Conservation (phyloP, 2,888 invertebrate species). For the Lithophane semibrunnea region DNA sequence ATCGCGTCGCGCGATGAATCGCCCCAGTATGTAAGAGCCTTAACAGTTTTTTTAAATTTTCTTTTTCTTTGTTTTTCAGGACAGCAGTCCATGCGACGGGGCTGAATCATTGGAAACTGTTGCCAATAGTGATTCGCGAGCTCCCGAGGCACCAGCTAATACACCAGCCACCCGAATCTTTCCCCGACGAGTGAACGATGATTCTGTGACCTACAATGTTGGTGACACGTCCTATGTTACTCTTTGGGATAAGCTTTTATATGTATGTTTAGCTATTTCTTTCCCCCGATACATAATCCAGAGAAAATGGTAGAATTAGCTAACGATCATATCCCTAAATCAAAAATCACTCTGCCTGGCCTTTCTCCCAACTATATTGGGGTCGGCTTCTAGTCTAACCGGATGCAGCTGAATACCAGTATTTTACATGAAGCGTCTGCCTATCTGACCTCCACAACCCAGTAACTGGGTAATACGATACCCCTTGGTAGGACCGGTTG, state of each 20-base stretch:
- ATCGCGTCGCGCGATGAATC: no score
- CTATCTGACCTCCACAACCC: no score
- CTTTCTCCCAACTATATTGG: no score
- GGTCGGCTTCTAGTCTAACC: no score
- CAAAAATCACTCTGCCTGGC: no score
- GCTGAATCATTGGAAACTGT: not conserved
- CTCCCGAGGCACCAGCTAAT: not conserved
- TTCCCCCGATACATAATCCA: not conserved
- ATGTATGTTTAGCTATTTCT: constrained; percentile 32
- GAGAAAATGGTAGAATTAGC: constrained; percentile 14
- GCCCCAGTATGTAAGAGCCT: no score
- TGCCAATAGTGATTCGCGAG: not conserved
- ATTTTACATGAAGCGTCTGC: no score
- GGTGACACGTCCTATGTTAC: constrained; percentile 43
- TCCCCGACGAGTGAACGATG: constrained; percentile 30
- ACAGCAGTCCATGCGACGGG: constrained; percentile 26
- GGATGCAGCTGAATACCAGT: no score
- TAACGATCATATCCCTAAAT: not conserved
- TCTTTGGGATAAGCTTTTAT: constrained; percentile 19
- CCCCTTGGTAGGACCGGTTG: no score
- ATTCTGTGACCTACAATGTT: constrained; percentile 40
- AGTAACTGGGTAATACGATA: no score
- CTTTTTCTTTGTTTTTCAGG: constrained; percentile 31
- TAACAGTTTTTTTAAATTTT: not conserved
- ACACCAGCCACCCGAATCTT: constrained; percentile 4